These are phyloP conservation scores for Dusona sp. DNA, from an alignment of 2,888 invertebrate species.

Conservation along the genomic window DNA sequence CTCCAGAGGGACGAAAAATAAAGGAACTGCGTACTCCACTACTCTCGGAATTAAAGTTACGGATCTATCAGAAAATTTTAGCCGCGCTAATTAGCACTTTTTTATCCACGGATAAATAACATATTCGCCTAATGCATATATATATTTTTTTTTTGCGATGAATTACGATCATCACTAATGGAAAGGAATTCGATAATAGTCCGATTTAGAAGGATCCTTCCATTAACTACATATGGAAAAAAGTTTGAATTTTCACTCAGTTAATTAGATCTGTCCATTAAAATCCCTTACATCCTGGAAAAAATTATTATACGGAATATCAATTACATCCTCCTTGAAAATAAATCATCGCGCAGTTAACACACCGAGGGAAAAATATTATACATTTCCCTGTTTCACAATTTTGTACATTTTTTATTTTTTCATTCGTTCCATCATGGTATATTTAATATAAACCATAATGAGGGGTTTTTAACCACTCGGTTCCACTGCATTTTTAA, in stretches of 20 bases:
- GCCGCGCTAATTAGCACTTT: background rate
- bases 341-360: too few relatives aligned
- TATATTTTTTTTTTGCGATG: background rate
- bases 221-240: background rate
- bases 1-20: background rate
- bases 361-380: too few relatives aligned
- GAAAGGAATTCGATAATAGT: background rate
- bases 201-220: background rate
- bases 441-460: too few relatives aligned
- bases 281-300: background rate
- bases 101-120: background rate
- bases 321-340: background rate
- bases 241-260: background rate
- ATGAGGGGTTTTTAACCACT: too few relatives aligned
- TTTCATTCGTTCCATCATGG: too few relatives aligned
- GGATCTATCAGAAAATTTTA: slow-evolving; percentile 20
- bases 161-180: background rate
- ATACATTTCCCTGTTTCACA: too few relatives aligned
- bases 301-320: background rate
- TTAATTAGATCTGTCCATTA: background rate
- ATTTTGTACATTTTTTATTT: too few relatives aligned
- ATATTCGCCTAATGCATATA: background rate
- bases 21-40: background rate
- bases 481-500: too few relatives aligned
- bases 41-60: slow-evolving; percentile 26